A percentile compares a stretch with the other conserved stretches of the same genome.
These are phyloP conservation scores for Siphamia tubifer DNA, from an alignment of 2,113 vertebrate species.

Conservation along the genomic window DNA sequence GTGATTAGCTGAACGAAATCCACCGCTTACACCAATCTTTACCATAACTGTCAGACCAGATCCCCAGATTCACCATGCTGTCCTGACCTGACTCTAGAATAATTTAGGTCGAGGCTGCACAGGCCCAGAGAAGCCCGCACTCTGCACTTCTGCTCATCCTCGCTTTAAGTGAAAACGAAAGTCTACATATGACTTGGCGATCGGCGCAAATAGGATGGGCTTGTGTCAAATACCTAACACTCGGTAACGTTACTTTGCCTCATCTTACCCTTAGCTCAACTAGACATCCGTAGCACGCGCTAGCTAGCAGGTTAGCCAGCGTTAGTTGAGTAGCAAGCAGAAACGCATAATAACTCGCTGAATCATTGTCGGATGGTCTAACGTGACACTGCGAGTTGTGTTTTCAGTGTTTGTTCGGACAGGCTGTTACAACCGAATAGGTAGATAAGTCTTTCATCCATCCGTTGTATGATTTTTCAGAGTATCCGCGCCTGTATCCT, in stretches of 20 bases:
- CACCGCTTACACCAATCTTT: not conserved
- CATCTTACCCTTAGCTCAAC: conserved; percentile 28
- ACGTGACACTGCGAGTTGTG: conserved; percentile 68
- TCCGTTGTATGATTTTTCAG: conserved; percentile 19
- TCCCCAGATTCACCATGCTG: conserved; percentile 19
- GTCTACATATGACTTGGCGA: not conserved
- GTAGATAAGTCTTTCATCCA: not conserved
- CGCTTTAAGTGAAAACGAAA: conserved; percentile 7
- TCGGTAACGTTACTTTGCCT: not conserved
- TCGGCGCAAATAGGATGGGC: not conserved
- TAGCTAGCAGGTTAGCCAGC: conserved; percentile 65
- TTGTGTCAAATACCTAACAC: conserved; percentile 16
- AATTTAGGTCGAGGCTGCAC: conserved; percentile 73
- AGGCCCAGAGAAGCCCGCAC: conserved; percentile 63
- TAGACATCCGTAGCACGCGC: conserved; percentile 57
- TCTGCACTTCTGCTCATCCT: conserved; percentile 7
- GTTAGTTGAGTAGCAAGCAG: conserved; percentile 58
- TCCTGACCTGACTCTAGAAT: conserved; percentile 50
- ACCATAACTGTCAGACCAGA: conserved; percentile 42
- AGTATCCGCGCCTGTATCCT: conserved; percentile 58
- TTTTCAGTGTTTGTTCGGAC: conserved; percentile 34
- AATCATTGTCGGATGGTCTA: conserved; percentile 77
- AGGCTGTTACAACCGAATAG: conserved; percentile 15
- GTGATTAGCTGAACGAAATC: not conserved
- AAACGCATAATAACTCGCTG: conserved; percentile 79